Evolutionary conservation across 2,888 invertebrate species (phyloP), one percentile per base, ranked within the genome.

Genomic region (Adelphocoris suturalis): DNA sequence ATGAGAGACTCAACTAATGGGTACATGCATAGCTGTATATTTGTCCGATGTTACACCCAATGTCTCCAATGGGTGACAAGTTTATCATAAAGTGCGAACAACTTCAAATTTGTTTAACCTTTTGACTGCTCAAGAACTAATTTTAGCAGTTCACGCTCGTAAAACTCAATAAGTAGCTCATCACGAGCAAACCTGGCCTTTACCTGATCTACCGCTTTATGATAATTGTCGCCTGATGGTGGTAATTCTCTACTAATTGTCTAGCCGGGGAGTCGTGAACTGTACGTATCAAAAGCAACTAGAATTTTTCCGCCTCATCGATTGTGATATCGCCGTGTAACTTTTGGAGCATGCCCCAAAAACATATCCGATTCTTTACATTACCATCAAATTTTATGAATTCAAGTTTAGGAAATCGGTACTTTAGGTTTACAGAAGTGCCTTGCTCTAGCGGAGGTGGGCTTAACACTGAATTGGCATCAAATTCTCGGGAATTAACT

Each of bases 141-240:
- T 80, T 19, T 75, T 92, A 92, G 81, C 91, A 91, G 87, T 92
- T 92, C 37, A 28, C 92, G 88, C 3, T 92, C 91, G 81, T 92
- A 92, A 80, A 91, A 91, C 87, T 92, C 91, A 19, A 92, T 91
- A 19, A 92, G 78, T 4, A 93, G 37, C 13, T 92, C 91, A 9
- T 92, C 91, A 11, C 91, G 88, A 5, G 92, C 91, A 80, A 91
- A 92, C 52, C 92, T 87, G 19, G 27, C 90, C 80, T 91, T 91
- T 19, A 91, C 86, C 13, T 91, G 91, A 0, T 90, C 55, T 3
- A 55, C 13, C 16, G 55, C 55, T 16, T 55, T 55, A 13, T 13
- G 2, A 55, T 75, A 75, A 28, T 75, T 75, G 5, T 75, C 5
- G 12, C 75, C 75, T 13, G 75, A 75, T 3, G 75, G 75, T n/a